Base-by-base conservation (phyloP, 2,113 vertebrate species). In the Sinocyclocheilus anophthalmus region DNA sequence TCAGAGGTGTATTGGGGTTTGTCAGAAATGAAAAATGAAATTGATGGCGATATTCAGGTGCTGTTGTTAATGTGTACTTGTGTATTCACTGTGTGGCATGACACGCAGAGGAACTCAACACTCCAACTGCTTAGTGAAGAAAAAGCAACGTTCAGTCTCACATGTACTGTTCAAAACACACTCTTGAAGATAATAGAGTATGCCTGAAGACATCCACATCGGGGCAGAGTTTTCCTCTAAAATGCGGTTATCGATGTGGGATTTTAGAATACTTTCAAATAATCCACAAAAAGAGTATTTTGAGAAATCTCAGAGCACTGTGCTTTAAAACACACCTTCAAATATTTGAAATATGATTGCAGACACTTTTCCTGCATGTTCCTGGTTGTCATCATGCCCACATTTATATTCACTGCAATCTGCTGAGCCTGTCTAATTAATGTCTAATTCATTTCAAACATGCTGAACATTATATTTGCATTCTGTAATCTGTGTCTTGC, bases 391-490 rank as follows among this genome's bases (percentile, higher is more conserved):
- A 81, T 30, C 7, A 81, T 48, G 3, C 39, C 42, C 13, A 11
- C 78, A 50, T 81, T 81, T 67, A 26, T 61, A 79, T 79, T 79
- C 77, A 57, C 12, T 67, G 22, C 24, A 67, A 67, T 81, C 79
- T 48, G 37, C n/a, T n/a, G 37, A 65, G 59, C 39, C 59, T 30
- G 22, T 24, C 59, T 81, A 81, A 67, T 67, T 81, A 18, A 26
- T 30, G 45, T 65, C n/a, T 65, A 65, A 81, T 67, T 81, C 8
- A 67, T 50, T 80, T 80, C 5, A 42, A 63, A 80, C 48, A 50
- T 67, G 61, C 61, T 50, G 37, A 67, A 81, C 79, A 81, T 61
- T 77, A 79, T 67, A 67, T 48, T 48, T 81, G 59, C 73, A 76
- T 76, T 50, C 73, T 76, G 24, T 79, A 59, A 39, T 59, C 50